phyloP scores from a whole-genome alignment of 2,888 invertebrate species.

The Ernsta delagoae region DNA sequence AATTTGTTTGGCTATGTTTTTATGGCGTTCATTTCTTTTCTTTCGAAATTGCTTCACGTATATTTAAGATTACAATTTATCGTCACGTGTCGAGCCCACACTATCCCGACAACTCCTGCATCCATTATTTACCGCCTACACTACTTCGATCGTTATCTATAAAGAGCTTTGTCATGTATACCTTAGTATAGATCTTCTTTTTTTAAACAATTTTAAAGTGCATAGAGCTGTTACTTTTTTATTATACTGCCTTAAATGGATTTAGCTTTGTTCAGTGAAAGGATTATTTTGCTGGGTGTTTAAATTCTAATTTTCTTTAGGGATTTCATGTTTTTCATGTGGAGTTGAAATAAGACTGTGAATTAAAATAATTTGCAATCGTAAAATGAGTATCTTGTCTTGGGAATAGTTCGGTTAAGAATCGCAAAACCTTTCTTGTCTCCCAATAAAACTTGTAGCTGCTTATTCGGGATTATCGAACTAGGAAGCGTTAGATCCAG shows the following conservation, averaged over 20 bases:
- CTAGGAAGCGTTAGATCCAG: slow-evolving; percentile 72
- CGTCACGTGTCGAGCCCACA: slow-evolving; percentile 12
- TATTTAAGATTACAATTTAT: slow-evolving; percentile 10
- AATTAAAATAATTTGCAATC: too few relatives aligned
- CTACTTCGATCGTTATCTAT: slow-evolving; percentile 19
- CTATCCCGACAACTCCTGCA: slow-evolving; percentile 10
- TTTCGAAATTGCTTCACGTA: slow-evolving; percentile 9
- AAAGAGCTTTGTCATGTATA: slow-evolving; percentile 3
- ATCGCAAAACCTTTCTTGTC: background rate
- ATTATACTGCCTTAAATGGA: too few relatives aligned
- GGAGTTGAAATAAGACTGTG: too few relatives aligned
- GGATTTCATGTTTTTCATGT: too few relatives aligned
- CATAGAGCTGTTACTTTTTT: background rate
- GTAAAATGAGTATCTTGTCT: too few relatives aligned
- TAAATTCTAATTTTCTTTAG: too few relatives aligned
- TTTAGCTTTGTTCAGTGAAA: too few relatives aligned
- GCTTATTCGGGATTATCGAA: slow-evolving; percentile 55
- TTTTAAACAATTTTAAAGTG: background rate
- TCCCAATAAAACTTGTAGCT: background rate
- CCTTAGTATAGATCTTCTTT: background rate
- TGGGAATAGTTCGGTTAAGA: too few relatives aligned
- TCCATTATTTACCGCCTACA: slow-evolving; percentile 29
- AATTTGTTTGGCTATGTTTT: background rate
- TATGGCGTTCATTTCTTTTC: background rate
- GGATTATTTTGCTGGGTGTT: too few relatives aligned